Percentiles rank a stretch among this genome's conserved stretches.
Evolutionary conservation across 1,140 invertebrate species (phyloP).

Genomic region (Lasaia peninsularis): DNA sequence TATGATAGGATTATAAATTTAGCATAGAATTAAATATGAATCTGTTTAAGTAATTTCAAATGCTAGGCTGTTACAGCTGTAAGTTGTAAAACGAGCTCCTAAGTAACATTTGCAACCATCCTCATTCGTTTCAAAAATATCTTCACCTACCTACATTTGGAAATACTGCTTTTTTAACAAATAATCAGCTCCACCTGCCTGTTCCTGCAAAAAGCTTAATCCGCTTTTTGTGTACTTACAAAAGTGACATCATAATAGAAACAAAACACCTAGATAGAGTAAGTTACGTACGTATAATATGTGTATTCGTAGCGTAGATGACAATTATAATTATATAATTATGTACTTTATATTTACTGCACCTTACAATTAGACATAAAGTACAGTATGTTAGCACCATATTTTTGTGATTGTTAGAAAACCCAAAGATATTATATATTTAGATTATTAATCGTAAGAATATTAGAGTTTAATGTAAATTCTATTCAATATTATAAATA

Average conservation of each 20-base stretch:
- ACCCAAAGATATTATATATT: conserved; percentile 25
- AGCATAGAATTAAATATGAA: conserved; percentile 5
- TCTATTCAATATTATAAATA: conserved; percentile 11
- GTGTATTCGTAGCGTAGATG: conserved; percentile 14
- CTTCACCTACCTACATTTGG: too few relatives aligned
- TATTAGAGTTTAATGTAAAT: background rate
- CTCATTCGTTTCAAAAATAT: too few relatives aligned
- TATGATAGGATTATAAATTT: background rate
- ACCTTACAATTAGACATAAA: conserved; percentile 30
- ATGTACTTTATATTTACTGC: conserved; percentile 25
- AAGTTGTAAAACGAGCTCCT: too few relatives aligned
- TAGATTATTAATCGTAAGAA: conserved; percentile 21
- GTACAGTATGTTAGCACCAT: conserved; percentile 30
- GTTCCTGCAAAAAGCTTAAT: background rate
- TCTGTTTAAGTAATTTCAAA: conserved; percentile 13
- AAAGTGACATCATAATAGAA: background rate
- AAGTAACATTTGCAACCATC: too few relatives aligned
- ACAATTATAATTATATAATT: conserved; percentile 5
- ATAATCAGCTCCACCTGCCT: background rate
- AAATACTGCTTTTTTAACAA: background rate
- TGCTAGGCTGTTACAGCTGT: too few relatives aligned
- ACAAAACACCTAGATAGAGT: background rate
- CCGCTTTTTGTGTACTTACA: background rate
- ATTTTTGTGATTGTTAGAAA: conserved; percentile 32
- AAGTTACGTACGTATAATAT: conserved; percentile 3